Percentiles rank a stretch among this genome's conserved stretches.
These are phyloP conservation scores for Aricia agestis DNA, from an alignment of 1,140 invertebrate species.

Conservation along the genomic window DNA sequence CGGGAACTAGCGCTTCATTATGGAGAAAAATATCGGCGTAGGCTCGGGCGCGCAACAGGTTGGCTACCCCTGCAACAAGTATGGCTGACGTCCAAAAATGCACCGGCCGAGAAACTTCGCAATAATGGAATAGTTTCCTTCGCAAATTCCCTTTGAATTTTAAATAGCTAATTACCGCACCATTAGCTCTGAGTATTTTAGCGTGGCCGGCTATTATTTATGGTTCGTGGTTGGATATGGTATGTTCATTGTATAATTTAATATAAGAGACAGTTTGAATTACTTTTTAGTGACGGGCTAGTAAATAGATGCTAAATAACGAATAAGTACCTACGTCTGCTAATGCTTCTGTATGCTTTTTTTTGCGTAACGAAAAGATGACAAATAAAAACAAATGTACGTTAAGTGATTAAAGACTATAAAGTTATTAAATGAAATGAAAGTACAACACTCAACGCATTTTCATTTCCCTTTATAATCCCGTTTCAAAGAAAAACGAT, in stretches of 20 bases:
- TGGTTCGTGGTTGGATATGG: not conserved
- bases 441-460: not conserved
- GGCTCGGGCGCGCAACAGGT: slow-evolving; percentile 62
- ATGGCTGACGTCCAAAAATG: slow-evolving; percentile 71
- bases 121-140: slow-evolving; percentile 33
- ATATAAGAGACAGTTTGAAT: not conserved
- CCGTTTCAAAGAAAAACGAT: not conserved
- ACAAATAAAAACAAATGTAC: no score
- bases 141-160: slow-evolving; percentile 41
- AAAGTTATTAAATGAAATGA: not conserved
- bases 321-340: no score
- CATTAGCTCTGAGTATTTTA: slow-evolving; percentile 18
- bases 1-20: slow-evolving; percentile 59
- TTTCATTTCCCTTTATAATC: not conserved
- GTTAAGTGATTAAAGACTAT: not conserved
- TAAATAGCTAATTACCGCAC: slow-evolving; percentile 37
- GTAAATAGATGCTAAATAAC: no score
- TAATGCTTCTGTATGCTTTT: no score
- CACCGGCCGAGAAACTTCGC: slow-evolving; percentile 48
- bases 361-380: no score
- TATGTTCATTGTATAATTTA: not conserved
- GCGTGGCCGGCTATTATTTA: not conserved
- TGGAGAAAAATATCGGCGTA: slow-evolving; percentile 63
- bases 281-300: not conserved
- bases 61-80: slow-evolving; percentile 60